Evolutionary conservation across 2,113 vertebrate species (phyloP).

Genomic region (Gavialis gangeticus): DNA sequence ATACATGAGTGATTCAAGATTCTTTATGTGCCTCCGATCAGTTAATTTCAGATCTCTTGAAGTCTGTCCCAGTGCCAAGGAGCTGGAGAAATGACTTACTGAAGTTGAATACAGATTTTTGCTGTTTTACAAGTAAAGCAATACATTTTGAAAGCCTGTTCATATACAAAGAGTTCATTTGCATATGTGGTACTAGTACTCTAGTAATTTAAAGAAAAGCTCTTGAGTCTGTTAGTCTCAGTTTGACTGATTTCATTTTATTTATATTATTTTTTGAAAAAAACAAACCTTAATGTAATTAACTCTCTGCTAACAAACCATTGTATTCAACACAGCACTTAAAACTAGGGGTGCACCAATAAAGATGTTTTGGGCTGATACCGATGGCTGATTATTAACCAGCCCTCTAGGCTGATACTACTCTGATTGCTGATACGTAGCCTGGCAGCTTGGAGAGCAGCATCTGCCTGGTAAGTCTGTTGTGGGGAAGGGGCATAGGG

Average conservation of each 20-base stretch:
- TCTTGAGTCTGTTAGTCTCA: not conserved
- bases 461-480: too few species aligned
- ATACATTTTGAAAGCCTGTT: not conserved
- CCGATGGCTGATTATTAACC: too few species aligned
- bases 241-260: not conserved
- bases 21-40: slow-evolving; percentile 44
- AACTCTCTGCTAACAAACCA: not conserved
- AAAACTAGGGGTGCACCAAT: not conserved
- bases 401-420: too few species aligned
- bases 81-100: slow-evolving; percentile 40
- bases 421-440: too few species aligned
- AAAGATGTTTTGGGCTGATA: too few species aligned
- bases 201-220: not conserved
- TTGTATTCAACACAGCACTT: slow-evolving; percentile 15
- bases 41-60: slow-evolving; percentile 66
- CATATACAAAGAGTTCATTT: not conserved
- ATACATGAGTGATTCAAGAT: slow-evolving; percentile 68
- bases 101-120: slow-evolving; percentile 28
- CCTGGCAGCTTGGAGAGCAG: too few species aligned
- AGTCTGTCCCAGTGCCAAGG: slow-evolving; percentile 35
- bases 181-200: not conserved
- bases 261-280: fast-evolving
- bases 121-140: not conserved
- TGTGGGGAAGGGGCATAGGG: too few species aligned
- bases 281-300: not conserved